Base-by-base conservation (phyloP, 2,888 invertebrate species). In the Mesochorus sp. region DNA sequence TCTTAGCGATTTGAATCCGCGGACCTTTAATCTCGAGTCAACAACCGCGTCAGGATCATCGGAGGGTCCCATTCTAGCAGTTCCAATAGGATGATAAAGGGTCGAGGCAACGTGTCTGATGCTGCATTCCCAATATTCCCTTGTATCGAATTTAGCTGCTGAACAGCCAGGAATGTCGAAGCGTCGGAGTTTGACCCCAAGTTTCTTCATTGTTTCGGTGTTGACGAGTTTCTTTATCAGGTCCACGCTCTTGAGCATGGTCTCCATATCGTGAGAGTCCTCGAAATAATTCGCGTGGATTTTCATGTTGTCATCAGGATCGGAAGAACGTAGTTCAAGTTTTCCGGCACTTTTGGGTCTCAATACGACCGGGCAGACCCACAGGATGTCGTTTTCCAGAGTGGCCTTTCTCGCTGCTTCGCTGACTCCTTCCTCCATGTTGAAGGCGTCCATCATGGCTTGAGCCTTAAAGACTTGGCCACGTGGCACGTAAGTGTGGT, bases 61-160 rank as follows among this genome's bases (percentile, higher is more conserved):
- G 5, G 84, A 83, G 0, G 93, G 92, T 2, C 94, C 94, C 95
- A 95, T 95, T 88, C 92, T 94, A 0, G 92, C 92, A 0, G 94
- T 93, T 66, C 95, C 92, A 75, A 93, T 89, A 81, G 94, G 93
- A 90, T 95, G 95, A 83, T 92, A 92, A 81, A 94, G 81, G 51
- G 94, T 94, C 83, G 93, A 87, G 19, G 93, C 91, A 84, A 93
- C 91, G 74, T 94, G 92, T 47, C 92, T 87, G 42, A 91, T 87
- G 10, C 82, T 84, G 82, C 94, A 94, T 62, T 87, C 91, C 88
- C 92, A 90, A 83, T 91, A 90, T 3, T 92, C 92, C 17, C 85
- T 85, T 6, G 81, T 91, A 37, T 76, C 84, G 1, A 85, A 85
- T 26, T 76, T 34, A 10, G 81, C 72, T 1, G 84, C 57, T 0